phyloP scores from a whole-genome alignment of 2,113 vertebrate species.

The Actinemys pallida region DNA sequence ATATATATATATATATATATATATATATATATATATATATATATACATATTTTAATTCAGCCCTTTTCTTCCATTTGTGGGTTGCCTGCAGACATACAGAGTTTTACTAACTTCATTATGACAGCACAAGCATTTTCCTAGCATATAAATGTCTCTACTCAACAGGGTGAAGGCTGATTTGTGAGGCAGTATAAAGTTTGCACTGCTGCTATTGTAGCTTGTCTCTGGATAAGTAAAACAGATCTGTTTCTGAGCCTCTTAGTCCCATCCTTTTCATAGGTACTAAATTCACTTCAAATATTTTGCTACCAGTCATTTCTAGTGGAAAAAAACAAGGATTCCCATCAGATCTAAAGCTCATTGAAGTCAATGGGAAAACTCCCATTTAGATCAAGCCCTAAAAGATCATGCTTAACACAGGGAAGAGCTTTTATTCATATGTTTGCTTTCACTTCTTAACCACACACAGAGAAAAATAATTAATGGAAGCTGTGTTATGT shows the following conservation, averaged over 20 bases:
- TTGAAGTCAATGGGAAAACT: neutral
- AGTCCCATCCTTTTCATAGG: neutral
- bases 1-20: neutral
- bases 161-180: neutral
- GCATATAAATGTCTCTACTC: neutral
- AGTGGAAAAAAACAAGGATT: neutral
- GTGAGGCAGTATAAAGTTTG: rapidly evolving
- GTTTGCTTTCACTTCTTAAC: neutral
- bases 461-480: neutral
- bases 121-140: neutral
- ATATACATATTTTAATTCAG: neutral
- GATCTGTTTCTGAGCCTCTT: neutral
- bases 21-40: neutral
- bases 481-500: neutral
- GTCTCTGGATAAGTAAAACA: neutral
- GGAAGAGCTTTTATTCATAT: neutral
- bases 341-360: neutral
- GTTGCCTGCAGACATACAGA: neutral
- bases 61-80: neutral
- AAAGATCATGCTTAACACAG: neutral
- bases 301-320: neutral
- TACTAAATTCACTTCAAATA: rapidly evolving
- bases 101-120: neutral
- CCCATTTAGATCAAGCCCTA: neutral
- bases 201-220: neutral